Percentiles rank a stretch among this genome's conserved stretches.
Conservation (phyloP, 2,113 vertebrate species). For the Symphodus melops region DNA sequence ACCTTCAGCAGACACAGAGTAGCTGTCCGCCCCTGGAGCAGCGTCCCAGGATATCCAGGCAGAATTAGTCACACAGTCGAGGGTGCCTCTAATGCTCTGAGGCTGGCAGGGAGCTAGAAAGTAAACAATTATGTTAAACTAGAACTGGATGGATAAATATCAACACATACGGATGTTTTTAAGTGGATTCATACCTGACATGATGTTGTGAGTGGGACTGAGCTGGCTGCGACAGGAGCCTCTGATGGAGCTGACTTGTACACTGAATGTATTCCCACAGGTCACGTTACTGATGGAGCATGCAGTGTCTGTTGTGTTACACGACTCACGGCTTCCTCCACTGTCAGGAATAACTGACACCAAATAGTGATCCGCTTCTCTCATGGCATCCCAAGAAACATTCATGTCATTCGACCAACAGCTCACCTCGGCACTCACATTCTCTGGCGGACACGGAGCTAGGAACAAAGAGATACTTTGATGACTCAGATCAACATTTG, state of each 20-base stretch:
- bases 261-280: slow-evolving; percentile 66
- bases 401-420: slow-evolving; percentile 62
- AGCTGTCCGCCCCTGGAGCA: slow-evolving; percentile 51
- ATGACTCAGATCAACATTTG: neutral
- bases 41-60: slow-evolving; percentile 75
- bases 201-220: slow-evolving; percentile 33
- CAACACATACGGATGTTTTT: neutral
- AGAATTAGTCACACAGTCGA: slow-evolving; percentile 77
- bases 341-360: slow-evolving; percentile 38
- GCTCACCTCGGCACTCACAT: slow-evolving; percentile 53
- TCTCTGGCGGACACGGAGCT: slow-evolving; percentile 75
- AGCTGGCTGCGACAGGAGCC: slow-evolving; percentile 53
- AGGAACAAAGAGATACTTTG: neutral
- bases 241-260: slow-evolving; percentile 60
- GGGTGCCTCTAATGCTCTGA: slow-evolving; percentile 49
- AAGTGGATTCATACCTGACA: slow-evolving; percentile 62
- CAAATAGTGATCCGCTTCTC: slow-evolving; percentile 60
- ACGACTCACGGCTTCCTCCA: slow-evolving; percentile 33
- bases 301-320: slow-evolving; percentile 62
- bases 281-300: slow-evolving; percentile 59
- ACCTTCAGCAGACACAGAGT: slow-evolving; percentile 71
- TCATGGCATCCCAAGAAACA: slow-evolving; percentile 67
- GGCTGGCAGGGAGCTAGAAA: slow-evolving; percentile 78
- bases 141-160: neutral
- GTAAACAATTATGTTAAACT: neutral